Evolutionary conservation across 1,140 invertebrate species (phyloP), one percentile per base, ranked within the genome.

Genomic region (Heterodera schachtii): DNA sequence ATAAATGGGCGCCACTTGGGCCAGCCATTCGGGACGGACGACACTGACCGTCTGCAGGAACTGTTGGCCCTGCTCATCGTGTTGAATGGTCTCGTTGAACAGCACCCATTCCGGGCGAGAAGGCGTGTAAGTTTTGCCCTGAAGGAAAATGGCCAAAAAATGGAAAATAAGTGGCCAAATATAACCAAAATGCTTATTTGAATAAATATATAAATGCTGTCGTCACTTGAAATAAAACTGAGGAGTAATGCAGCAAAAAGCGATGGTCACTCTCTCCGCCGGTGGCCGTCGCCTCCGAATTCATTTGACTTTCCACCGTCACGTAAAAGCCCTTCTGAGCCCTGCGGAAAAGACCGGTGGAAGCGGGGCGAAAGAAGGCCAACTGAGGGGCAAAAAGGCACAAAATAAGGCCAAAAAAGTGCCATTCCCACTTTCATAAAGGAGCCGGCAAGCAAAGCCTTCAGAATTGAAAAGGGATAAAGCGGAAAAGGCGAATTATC

Each of bases 381-480:
- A 31, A 31, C 21, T 44, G 81, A 13, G 0, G 79, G 9, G 8
- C 21, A 76, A 41, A 84, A 47, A n/a, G 8, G 49, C 49, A 21
- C 11, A 21, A 31, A 44, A 64, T 31, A 9, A 75, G n/a, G 43
- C 46, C 2, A 46, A 49, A 70, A 70, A 70, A 70, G 9, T 21
- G 9, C 9, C 80, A 87, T 91, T 96, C 96, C 94, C 52, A 52
- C 52, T 52, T 99, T 97, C 97, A 99, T 99, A 90, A 99, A 99
- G 90, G 98, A 99, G 77, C 97, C 97, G 86, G 96, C 94, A 9
- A 99, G 96, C 16, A 99, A 92, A 0, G 97, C 96, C 92, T 98
- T 99, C 81, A 97, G 93, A 86, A 99, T 99, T 90, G 98, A 98
- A 73, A 98, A 93, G 90, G 99, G 99, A 90, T 99, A 99, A 91